Percentiles rank a stretch among this genome's conserved stretches.
Evolutionary conservation across 2,113 vertebrate genomes (phyloP).

Genomic region (Zapornia atra): DNA sequence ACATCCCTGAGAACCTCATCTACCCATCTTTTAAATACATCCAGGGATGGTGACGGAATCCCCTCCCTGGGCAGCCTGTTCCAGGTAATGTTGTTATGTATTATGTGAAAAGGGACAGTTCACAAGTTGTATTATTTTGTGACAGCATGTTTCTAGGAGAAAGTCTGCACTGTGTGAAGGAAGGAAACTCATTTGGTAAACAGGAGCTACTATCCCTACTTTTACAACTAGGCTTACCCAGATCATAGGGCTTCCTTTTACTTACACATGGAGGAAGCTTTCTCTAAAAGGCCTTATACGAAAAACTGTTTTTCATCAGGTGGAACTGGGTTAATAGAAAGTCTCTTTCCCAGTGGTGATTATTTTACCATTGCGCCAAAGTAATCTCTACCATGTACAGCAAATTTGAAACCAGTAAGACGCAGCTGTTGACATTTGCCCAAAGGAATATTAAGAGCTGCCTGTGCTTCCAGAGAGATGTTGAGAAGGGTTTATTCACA

Average conservation of each 20-base stretch:
- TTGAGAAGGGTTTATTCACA: not conserved
- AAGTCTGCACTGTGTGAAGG: not conserved
- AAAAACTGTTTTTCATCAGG: not conserved
- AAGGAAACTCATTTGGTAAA: not conserved
- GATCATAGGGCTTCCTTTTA: not conserved
- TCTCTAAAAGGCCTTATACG: not conserved
- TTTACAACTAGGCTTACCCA: not conserved
- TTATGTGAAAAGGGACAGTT: not conserved
- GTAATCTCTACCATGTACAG: too few relatives aligned
- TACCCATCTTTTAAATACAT: too few relatives aligned
- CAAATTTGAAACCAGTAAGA: not conserved
- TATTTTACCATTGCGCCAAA: not conserved
- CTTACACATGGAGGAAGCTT: rapidly evolving
- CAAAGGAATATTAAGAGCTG: not conserved
- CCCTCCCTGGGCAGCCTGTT: too few relatives aligned
- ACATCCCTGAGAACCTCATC: too few relatives aligned
- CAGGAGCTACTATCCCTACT: not conserved
- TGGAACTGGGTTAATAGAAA: not conserved
- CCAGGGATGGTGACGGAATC: too few relatives aligned
- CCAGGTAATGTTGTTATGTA: too few relatives aligned
- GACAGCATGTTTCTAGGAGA: not conserved
- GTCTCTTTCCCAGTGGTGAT: not conserved
- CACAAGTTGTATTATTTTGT: not conserved
- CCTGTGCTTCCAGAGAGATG: not conserved
- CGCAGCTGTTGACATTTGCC: not conserved